Base-by-base conservation (phyloP, 2,888 invertebrate genomes). In the Syritta pipiens region DNA sequence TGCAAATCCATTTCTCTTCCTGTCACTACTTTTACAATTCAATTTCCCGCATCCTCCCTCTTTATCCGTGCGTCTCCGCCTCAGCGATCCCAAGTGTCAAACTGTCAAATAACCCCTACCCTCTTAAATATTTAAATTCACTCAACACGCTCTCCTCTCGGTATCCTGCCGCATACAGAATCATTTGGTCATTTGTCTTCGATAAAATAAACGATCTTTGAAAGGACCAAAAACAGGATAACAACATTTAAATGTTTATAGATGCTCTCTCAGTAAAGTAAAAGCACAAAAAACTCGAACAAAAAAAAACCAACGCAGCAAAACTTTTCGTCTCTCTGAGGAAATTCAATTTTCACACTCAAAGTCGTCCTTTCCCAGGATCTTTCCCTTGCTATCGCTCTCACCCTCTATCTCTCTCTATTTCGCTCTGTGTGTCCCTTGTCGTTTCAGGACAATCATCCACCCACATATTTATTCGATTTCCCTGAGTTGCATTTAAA, bases 121-220 rank as follows among this genome's bases (percentile, higher is more conserved):
- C 19, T 35, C 10, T 40, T 28, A 49, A 26, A 28, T 49, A 57
- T 51, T 57, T 51, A 63, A 57, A 76, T 71, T 51, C 37, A 59
- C 63, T 71, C 46, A 44, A n/a, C 7, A 20, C 20, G 19, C 26
- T 17, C 53, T 9, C 9, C n/a, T 22, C 53, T 49, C 32, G 1
- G 26, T 26, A 51, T 40, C 9, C 26, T 30, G n/a, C 42, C 9
- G 35, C 37, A 46, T 51, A 69, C 32, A 71, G 9, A 63, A 71
- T 65, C 44, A 53, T 40, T 65, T 53, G 71, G 71, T 65, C 65
- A 67, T 77, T 77, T 77, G 60, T 67, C 53, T 77, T 55, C 53
- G 37, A 77, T 59, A 42, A 65, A 71, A 65, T 24, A 53, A 71
- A 77, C 40, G 26, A 59, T 53, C 37, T 22, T 20, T 20, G 9